Percentiles rank a stretch among this genome's conserved stretches.
Evolutionary conservation across 2,888 invertebrate genomes (phyloP).

Genomic region (Drosophila picticornis): DNA sequence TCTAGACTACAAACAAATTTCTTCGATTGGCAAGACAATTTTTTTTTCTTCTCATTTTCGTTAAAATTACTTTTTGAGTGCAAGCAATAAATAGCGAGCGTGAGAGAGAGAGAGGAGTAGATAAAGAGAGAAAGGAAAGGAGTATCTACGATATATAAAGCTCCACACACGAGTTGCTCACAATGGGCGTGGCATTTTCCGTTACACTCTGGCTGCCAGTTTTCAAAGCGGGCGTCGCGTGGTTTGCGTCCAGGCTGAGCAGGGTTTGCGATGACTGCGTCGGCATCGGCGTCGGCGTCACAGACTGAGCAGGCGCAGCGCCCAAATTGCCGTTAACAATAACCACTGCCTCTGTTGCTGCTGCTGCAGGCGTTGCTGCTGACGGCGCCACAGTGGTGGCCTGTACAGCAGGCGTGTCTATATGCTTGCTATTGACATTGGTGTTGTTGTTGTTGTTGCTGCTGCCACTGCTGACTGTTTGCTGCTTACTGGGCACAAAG

Average conservation of each 20-base stretch:
- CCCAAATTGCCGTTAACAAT: conserved; percentile 20
- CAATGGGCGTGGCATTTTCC: conserved; percentile 59
- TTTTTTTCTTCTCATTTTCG: conserved; percentile 16
- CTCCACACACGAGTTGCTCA: conserved; percentile 81
- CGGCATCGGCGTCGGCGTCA: conserved; percentile 34
- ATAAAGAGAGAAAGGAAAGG: not conserved
- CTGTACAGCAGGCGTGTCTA: conserved; percentile 24
- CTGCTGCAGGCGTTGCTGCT: not conserved
- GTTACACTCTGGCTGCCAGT: conserved; percentile 42
- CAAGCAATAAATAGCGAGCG: conserved; percentile 18
- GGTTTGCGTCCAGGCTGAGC: conserved; percentile 69
- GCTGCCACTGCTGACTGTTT: conserved; percentile 27
- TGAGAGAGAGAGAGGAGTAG: conserved; percentile 8
- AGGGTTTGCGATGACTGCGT: conserved; percentile 39
- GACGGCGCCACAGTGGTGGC: conserved; percentile 17
- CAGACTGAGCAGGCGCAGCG: conserved; percentile 41
- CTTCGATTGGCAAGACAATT: conserved; percentile 73
- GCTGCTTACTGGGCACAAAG: conserved; percentile 70
- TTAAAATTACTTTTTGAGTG: conserved; percentile 21
- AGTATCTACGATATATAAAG: conserved; percentile 74
- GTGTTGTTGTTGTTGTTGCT: conserved; percentile 26
- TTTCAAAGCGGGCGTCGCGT: conserved; percentile 59
- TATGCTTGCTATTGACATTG: conserved; percentile 22
- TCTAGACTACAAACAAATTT: conserved; percentile 72
- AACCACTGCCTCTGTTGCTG: not conserved